Conservation (phyloP, 1,140 invertebrate genomes). For the Papilio xuthus region DNA sequence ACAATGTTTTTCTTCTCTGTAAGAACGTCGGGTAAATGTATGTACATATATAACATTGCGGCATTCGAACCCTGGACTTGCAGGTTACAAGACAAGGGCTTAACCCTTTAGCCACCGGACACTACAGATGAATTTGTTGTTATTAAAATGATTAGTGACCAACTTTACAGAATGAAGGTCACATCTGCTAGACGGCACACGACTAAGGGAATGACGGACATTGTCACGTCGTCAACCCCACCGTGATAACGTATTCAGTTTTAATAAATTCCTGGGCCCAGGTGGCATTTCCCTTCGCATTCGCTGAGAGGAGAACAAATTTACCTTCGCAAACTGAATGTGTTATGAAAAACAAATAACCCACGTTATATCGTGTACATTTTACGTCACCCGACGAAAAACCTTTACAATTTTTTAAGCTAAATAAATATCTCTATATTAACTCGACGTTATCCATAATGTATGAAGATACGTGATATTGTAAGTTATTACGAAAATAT, state of each 20-base stretch:
- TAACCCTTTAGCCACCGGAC: too few species aligned
- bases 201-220: neutral
- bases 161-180: neutral
- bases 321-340: conserved; percentile 30
- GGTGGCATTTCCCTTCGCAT: neutral
- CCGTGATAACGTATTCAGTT: conserved; percentile 17
- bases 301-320: conserved; percentile 27
- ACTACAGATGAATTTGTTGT: neutral
- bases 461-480: neutral
- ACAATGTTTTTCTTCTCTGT: too few species aligned
- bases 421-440: conserved; percentile 13
- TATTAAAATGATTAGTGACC: neutral
- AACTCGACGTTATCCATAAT: conserved; percentile 10
- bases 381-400: conserved; percentile 11
- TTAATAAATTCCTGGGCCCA: conserved; percentile 22
- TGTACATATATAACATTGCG: too few species aligned
- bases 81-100: neutral
- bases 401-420: conserved; percentile 13
- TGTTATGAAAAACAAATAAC: conserved; percentile 23
- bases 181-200: neutral
- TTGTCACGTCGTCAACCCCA: conserved; percentile 15
- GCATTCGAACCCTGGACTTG: neutral
- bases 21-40: too few species aligned
- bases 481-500: conserved; percentile 19
- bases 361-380: neutral